These are phyloP conservation scores for Pseudochromis fuscus DNA, from an alignment of 2,797 vertebrate species.

Conservation along the genomic window DNA sequence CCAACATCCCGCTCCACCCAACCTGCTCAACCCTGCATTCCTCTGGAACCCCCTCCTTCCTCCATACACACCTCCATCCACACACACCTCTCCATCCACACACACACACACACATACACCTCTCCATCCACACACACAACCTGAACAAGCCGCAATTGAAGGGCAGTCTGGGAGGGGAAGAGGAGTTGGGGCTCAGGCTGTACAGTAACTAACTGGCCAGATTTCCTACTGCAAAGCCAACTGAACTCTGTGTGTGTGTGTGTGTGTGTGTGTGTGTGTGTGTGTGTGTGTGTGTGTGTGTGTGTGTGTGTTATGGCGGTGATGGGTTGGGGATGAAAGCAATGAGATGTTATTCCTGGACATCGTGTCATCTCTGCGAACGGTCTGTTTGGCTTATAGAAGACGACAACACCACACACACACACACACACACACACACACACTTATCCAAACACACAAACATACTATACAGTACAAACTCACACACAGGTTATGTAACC, in stretches of 20 bases:
- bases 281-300: constrained; percentile 31
- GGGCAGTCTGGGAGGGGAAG: constrained; percentile 49
- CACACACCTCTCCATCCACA: constrained; percentile 18
- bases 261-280: constrained; percentile 36
- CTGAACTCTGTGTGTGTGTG: constrained; percentile 29
- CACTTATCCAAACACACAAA: constrained; percentile 27
- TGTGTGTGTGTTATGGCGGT: constrained; percentile 33
- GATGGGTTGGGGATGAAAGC: constrained; percentile 64
- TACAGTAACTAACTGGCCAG: constrained; percentile 72
- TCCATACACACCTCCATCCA: constrained; percentile 31
- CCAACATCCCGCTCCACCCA: constrained; percentile 62
- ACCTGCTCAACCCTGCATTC: constrained; percentile 73
- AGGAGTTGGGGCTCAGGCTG: constrained; percentile 44
- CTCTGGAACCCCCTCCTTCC: constrained; percentile 51
- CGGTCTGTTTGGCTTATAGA: constrained; percentile 34
- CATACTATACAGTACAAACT: constrained; percentile 25
- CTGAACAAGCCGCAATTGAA: constrained; percentile 81
- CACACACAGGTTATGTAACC: constrained; percentile 68
- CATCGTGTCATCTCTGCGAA: constrained; percentile 54
- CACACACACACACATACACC: constrained; percentile 56
- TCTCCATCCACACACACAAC: constrained; percentile 47
- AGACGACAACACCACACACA: constrained; percentile 41
- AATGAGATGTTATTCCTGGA: constrained; percentile 73
- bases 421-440: constrained; percentile 16
- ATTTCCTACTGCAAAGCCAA: constrained; percentile 66